A percentile compares a stretch with the other conserved stretches of the same genome.
Evolutionary conservation across 2,888 invertebrate genomes (phyloP).

Genomic region (Tribolium freemani): DNA sequence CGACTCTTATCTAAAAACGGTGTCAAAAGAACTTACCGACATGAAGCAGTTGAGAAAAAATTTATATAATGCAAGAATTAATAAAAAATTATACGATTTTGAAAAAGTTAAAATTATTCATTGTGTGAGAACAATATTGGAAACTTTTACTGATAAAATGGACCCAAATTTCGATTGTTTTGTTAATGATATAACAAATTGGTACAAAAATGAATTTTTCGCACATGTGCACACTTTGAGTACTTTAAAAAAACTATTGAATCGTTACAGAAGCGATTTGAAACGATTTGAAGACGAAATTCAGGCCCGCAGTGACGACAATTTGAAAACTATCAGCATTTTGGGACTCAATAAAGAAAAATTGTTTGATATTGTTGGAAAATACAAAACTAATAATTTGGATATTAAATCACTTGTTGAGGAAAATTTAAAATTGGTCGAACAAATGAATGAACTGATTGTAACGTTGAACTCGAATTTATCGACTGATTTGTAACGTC

Average conservation of each 20-base stretch:
- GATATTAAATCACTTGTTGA: neutral
- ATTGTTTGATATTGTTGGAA: neutral
- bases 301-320: neutral
- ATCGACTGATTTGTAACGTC: neutral
- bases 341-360: neutral
- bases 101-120: conserved; percentile 8
- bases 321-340: neutral
- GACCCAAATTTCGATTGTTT: conserved; percentile 8
- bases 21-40: neutral
- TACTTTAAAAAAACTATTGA: neutral
- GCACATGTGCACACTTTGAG: neutral
- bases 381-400: conserved; percentile 3
- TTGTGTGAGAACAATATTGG: conserved; percentile 9
- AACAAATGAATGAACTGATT: neutral
- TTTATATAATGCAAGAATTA: neutral
- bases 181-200: neutral
- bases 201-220: conserved; percentile 13
- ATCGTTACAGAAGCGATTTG: neutral
- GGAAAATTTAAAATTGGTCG: conserved; percentile 6
- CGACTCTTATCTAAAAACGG: conserved; percentile 8
- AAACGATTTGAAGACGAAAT: neutral
- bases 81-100: neutral
- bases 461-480: neutral
- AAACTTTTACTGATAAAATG: conserved; percentile 7
- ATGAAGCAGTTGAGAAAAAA: conserved; percentile 1